Conservation (phyloP, 1,140 invertebrate species). For the Megalopta genalis region DNA sequence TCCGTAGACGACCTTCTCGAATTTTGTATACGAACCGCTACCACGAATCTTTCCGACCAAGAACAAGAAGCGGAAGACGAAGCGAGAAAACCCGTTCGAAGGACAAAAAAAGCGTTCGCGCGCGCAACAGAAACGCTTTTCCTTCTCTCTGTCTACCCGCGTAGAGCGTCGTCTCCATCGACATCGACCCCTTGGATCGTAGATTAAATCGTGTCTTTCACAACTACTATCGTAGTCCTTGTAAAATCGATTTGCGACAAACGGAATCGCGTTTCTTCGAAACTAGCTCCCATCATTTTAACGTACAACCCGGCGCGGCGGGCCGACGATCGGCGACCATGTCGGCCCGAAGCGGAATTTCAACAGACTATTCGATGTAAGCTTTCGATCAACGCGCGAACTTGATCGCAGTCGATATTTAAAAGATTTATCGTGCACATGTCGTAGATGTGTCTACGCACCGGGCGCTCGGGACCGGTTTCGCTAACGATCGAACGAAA, state of each 20-base stretch:
- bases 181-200: conserved; percentile 54
- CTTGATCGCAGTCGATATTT: conserved; percentile 47
- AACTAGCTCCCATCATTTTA: conserved; percentile 13
- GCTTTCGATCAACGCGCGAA: conserved; percentile 28
- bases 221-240: conserved; percentile 65
- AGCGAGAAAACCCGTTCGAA: not conserved
- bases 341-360: not conserved
- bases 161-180: conserved; percentile 5
- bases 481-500: not conserved
- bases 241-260: conserved; percentile 60
- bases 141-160: not conserved
- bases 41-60: too few relatives aligned
- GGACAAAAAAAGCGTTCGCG: not conserved
- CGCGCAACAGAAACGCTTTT: too few relatives aligned
- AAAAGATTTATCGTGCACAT: conserved; percentile 65
- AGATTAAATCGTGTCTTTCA: conserved; percentile 74
- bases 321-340: not conserved
- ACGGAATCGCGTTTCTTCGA: conserved; percentile 37
- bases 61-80: not conserved
- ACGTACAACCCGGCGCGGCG: conserved; percentile 3
- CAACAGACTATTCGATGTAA: conserved; percentile 20
- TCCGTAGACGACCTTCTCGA: too few relatives aligned
- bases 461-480: conserved; percentile 51
- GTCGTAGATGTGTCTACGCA: conserved; percentile 63
- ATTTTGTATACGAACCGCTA: too few relatives aligned